These are phyloP conservation scores for Vanessa cardui DNA, from an alignment of 2,888 invertebrate genomes.

Conservation along the genomic window DNA sequence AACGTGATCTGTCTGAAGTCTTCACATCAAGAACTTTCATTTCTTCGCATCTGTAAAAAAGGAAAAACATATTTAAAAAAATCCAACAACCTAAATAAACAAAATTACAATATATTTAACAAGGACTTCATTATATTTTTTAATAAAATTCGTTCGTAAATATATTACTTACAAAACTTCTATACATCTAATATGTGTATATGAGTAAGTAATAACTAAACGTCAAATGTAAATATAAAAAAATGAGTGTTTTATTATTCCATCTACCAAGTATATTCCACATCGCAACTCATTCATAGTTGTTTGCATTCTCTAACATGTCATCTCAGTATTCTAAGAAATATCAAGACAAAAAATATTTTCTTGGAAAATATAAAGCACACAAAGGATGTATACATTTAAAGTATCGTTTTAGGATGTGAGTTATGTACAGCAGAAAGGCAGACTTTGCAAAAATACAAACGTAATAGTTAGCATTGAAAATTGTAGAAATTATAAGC, in stretches of 20 bases:
- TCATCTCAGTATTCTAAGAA: conserved; percentile 2
- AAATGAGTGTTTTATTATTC: background rate
- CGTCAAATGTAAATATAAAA: background rate
- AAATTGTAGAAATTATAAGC: too few species aligned
- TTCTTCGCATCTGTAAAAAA: conserved; percentile 71
- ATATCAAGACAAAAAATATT: conserved; percentile 1
- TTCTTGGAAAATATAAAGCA: background rate
- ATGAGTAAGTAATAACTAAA: background rate
- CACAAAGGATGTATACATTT: conserved; percentile 1
- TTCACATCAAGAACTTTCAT: conserved; percentile 71
- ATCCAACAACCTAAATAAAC: background rate
- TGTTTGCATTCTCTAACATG: background rate
- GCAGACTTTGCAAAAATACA: too few species aligned
- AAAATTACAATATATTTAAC: background rate
- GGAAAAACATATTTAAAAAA: background rate
- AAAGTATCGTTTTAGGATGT: too few species aligned
- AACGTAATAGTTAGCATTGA: too few species aligned
- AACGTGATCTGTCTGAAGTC: conserved; percentile 63
- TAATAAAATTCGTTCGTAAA: background rate
- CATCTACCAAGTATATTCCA: conserved; percentile 1
- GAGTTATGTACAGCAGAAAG: too few species aligned
- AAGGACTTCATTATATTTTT: background rate
- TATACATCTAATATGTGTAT: background rate
- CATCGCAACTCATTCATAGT: background rate
- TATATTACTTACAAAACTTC: background rate